Conservation (phyloP, 2,888 invertebrate genomes). For the Amblyjoppa fuscipennis region DNA sequence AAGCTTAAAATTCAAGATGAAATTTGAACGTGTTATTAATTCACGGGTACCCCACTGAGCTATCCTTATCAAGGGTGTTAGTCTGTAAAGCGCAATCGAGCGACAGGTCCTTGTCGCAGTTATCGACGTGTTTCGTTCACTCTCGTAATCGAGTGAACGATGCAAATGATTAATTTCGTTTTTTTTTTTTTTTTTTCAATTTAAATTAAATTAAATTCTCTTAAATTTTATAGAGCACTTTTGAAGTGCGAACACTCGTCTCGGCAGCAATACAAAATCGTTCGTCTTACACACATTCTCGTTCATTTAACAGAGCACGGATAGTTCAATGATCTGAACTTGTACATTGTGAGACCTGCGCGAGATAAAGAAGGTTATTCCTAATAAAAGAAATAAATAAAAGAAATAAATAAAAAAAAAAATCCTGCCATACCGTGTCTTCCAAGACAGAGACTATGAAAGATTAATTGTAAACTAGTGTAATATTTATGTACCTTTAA, state of each 20-base stretch:
- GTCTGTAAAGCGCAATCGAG: constrained; percentile 40
- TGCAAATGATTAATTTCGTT: not conserved
- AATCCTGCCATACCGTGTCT: constrained; percentile 83
- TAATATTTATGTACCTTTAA: constrained; percentile 78
- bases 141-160: constrained; percentile 13
- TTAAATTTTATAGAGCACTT: not conserved
- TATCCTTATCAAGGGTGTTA: constrained; percentile 9
- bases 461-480: constrained; percentile 76
- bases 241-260: constrained; percentile 26
- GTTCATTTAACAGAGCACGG: not conserved
- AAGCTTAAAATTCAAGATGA: constrained; percentile 14
- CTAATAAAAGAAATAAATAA: constrained; percentile 68
- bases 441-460: constrained; percentile 81
- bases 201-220: not conserved
- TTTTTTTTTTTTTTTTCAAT: constrained; percentile 2
- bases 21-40: constrained; percentile 16
- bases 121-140: constrained; percentile 7
- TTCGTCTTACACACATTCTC: not conserved
- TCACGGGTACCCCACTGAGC: constrained; percentile 9
- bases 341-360: constrained; percentile 52
- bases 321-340: constrained; percentile 24
- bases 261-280: constrained; percentile 62
- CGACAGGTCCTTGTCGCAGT: constrained; percentile 54
- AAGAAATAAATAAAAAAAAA: constrained; percentile 55
- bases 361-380: constrained; percentile 72